These are phyloP conservation scores for Otolemur garnettii DNA, from an alignment of 2,113 vertebrate species.

Conservation along the genomic window DNA sequence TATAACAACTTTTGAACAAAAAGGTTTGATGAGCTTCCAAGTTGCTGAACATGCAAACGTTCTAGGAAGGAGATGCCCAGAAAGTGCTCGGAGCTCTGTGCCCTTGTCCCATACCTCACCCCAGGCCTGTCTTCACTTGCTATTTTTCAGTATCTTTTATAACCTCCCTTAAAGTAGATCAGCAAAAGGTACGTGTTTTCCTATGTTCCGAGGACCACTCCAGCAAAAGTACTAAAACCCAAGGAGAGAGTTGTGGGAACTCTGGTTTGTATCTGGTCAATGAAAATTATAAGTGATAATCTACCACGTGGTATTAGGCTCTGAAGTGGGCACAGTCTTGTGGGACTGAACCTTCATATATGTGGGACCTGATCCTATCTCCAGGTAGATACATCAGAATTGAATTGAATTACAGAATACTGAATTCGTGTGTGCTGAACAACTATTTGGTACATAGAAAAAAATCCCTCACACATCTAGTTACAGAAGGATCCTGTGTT, in stretches of 20 bases:
- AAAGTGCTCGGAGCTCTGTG: not conserved
- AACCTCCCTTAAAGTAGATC: not conserved
- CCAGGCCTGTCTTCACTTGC: not conserved
- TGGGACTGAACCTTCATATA: too few relatives aligned
- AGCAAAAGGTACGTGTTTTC: not conserved
- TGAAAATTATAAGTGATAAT: not conserved
- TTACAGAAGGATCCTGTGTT: not conserved
- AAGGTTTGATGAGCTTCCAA: not conserved
- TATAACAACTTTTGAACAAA: not conserved
- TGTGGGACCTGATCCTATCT: not conserved
- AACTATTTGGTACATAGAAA: not conserved
- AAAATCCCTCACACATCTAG: not conserved
- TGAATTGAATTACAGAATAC: not conserved
- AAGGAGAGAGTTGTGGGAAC: not conserved
- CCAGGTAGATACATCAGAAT: not conserved
- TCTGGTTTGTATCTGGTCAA: not conserved
- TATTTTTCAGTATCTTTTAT: not conserved
- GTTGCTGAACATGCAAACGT: too few relatives aligned
- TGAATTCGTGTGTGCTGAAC: not conserved
- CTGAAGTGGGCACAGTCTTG: not conserved
- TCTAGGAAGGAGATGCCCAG: accelerated
- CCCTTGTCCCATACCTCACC: too few relatives aligned
- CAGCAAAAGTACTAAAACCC: not conserved
- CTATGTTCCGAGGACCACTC: not conserved
- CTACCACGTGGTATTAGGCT: not conserved